Conservation (phyloP, 2,888 invertebrate genomes). For the Onthophagus sagittarius region DNA sequence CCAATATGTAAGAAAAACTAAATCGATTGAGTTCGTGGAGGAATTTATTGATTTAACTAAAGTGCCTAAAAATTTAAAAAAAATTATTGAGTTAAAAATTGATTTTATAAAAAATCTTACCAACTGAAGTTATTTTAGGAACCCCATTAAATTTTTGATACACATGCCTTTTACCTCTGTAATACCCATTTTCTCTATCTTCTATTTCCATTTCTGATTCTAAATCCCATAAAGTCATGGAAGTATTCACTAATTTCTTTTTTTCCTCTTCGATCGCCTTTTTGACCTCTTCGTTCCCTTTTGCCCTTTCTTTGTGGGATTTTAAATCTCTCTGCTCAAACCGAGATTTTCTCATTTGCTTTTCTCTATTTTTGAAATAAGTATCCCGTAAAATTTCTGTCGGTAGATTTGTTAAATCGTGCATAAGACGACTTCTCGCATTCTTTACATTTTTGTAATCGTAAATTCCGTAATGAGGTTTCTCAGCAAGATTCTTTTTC, state of each 20-base stretch:
- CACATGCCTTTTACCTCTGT: slow-evolving; percentile 38
- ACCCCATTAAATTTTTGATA: slow-evolving; percentile 29
- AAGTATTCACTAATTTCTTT: slow-evolving; percentile 34
- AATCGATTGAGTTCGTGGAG: slow-evolving; percentile 53
- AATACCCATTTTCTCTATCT: slow-evolving; percentile 46
- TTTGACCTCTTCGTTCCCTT: slow-evolving; percentile 41
- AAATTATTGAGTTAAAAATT: slow-evolving; percentile 14
- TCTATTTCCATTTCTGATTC: slow-evolving; percentile 55
- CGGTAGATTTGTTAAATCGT: slow-evolving; percentile 44
- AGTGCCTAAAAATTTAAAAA: slow-evolving; percentile 34
- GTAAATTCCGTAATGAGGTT: slow-evolving; percentile 38
- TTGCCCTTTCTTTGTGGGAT: slow-evolving; percentile 41
- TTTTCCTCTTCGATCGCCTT: slow-evolving; percentile 40
- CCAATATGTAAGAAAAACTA: slow-evolving; percentile 73
- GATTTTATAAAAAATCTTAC: slow-evolving; percentile 33
- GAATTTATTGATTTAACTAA: slow-evolving; percentile 36
- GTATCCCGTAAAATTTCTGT: slow-evolving; percentile 47
- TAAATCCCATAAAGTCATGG: slow-evolving; percentile 52
- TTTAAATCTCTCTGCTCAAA: slow-evolving; percentile 46
- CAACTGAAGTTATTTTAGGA: slow-evolving; percentile 45
- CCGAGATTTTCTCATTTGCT: slow-evolving; percentile 41
- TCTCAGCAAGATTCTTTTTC: slow-evolving; percentile 41
- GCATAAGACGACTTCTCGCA: slow-evolving; percentile 41
- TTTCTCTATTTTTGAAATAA: slow-evolving; percentile 45
- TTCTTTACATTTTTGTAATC: slow-evolving; percentile 44